phyloP scores from a whole-genome alignment of 2,888 invertebrate species.

The Dryadula phaetusa region DNA sequence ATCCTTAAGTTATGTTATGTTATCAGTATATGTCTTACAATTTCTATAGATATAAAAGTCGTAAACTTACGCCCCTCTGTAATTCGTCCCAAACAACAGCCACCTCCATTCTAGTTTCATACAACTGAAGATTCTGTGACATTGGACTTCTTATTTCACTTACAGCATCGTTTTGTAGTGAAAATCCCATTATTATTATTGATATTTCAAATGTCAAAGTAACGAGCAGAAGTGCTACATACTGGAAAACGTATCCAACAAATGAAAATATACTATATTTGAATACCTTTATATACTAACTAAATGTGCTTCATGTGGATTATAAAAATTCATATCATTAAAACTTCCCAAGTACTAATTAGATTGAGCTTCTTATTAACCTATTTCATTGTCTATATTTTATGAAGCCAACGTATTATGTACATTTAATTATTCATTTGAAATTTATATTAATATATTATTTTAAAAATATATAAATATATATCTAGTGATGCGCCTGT shows the following conservation, averaged over 20 bases:
- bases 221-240: conserved; percentile 59
- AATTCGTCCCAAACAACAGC: conserved; percentile 64
- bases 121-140: conserved; percentile 58
- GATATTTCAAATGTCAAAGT: conserved; percentile 69
- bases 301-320: too few relatives aligned
- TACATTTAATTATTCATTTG: too few relatives aligned
- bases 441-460: background rate
- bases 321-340: too few relatives aligned
- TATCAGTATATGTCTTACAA: too few relatives aligned
- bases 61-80: conserved; percentile 16
- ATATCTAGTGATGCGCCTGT: background rate
- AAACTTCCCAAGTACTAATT: too few relatives aligned
- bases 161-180: conserved; percentile 56
- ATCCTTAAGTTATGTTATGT: too few relatives aligned
- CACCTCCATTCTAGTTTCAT: conserved; percentile 57
- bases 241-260: conserved; percentile 58
- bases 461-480: background rate
- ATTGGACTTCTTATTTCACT: conserved; percentile 63
- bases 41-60: background rate
- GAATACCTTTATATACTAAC: too few relatives aligned
- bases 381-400: too few relatives aligned
- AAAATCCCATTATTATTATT: conserved; percentile 62
- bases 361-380: too few relatives aligned
- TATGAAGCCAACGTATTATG: too few relatives aligned
- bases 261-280: background rate